Base-by-base conservation (phyloP, 2,797 vertebrate genomes). In the Melanogrammus aeglefinus region DNA sequence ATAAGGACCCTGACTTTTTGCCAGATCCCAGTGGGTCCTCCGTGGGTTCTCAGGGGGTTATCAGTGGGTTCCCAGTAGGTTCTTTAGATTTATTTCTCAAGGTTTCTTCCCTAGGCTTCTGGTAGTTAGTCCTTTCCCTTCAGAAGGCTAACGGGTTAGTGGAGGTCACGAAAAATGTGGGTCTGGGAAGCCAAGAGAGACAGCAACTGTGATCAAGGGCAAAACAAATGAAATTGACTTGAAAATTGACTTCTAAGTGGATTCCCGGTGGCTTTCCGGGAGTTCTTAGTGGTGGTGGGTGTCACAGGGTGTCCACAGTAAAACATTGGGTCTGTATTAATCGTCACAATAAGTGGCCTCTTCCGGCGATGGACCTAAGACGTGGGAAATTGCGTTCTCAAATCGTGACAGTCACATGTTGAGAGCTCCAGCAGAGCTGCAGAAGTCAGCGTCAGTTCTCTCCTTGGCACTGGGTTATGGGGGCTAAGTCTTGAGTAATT, bases 341-440 rank as follows among this genome's bases (percentile, higher is more conserved):
- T 89, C 85, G 91, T 90, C 86, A 90, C 87, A 85, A 89, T 88
- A 87, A 87, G 86, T 78, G 80, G 83, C 81, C 82, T 81, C 85
- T 78, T 87, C 51, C 73, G 73, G 44, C 77, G 71, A 57, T 5
- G 16, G 82, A 77, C 76, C 83, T 76, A 77, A 82, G 85, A 81
- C 79, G 69, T 73, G 83, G 80, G 73, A 76, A 79, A 85, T 83
- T 6, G 16, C 18, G 47, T 31, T 78, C 87, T 86, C 84, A 89
- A 90, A 84, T 77, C 83, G 80, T 78, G 74, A 77, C 76, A 72
- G 76, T 84, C 72, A 71, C 76, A 86, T 63, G 75, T 75, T 41
- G 77, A 77, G 84, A 75, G 16, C 79, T 73, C 70, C 75, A 70
- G 77, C 80, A 72, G 76, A n/a, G 29, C 47, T 18, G 47, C 47